phyloP scores from a whole-genome alignment of 2,888 invertebrate genomes.

The Hoplodrina blanda region DNA sequence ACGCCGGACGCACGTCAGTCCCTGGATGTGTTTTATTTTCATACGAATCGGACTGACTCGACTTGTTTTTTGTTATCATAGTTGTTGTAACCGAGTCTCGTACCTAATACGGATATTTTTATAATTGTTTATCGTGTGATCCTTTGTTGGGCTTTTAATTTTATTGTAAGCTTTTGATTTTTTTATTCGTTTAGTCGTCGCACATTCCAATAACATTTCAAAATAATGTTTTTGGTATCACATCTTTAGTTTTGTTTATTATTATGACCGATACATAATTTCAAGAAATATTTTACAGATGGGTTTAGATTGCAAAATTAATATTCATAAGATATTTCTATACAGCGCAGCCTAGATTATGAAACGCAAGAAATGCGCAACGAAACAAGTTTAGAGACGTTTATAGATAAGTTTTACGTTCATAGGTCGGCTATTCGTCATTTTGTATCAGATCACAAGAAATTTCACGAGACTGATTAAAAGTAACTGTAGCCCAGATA shows the following conservation, averaged over 20 bases:
- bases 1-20: slow-evolving; percentile 90
- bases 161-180: slow-evolving; percentile 49
- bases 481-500: slow-evolving; percentile 58
- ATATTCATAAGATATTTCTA: slow-evolving; percentile 57
- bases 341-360: slow-evolving; percentile 49
- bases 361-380: slow-evolving; percentile 54
- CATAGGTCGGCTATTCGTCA: slow-evolving; percentile 52
- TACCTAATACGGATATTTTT: slow-evolving; percentile 81
- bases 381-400: slow-evolving; percentile 48
- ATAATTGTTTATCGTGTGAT: slow-evolving; percentile 74
- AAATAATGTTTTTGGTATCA: slow-evolving; percentile 36
- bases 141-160: slow-evolving; percentile 63
- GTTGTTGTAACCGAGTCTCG: slow-evolving; percentile 82
- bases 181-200: slow-evolving; percentile 38
- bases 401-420: slow-evolving; percentile 26
- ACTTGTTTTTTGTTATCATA: slow-evolving; percentile 88
- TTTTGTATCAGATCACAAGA: slow-evolving; percentile 54
- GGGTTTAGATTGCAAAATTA: slow-evolving; percentile 46
- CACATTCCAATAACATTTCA: slow-evolving; percentile 43
- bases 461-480: slow-evolving; percentile 59
- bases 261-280: slow-evolving; percentile 35
- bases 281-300: slow-evolving; percentile 51
- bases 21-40: slow-evolving; percentile 88
- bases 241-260: slow-evolving; percentile 39
- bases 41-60: slow-evolving; percentile 86